Percentiles rank a stretch among this genome's conserved stretches.
Evolutionary conservation across 2,888 invertebrate genomes (phyloP).

Genomic region (Sphaerophoria rueppellii): DNA sequence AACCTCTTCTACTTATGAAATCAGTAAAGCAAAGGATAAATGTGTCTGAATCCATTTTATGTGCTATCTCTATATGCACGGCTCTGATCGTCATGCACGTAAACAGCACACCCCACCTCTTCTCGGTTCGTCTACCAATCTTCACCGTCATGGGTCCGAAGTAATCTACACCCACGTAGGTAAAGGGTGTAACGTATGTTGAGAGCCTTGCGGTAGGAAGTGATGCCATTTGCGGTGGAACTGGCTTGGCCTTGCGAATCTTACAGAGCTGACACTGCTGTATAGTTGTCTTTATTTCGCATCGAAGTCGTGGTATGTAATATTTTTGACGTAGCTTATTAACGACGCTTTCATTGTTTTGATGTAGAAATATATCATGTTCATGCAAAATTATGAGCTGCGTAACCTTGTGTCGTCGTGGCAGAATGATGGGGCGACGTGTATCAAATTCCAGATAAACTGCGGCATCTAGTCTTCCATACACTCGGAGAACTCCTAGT

Average conservation of each 20-base stretch:
- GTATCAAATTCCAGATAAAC: no score
- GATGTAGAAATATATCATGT: no score
- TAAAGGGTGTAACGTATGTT: slow-evolving; percentile 24
- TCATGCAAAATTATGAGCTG: no score
- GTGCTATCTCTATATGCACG: slow-evolving; percentile 33
- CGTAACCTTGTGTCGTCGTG: no score
- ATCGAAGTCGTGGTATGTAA: no score
- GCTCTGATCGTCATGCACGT: slow-evolving; percentile 54
- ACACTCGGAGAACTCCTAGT: slow-evolving; percentile 27
- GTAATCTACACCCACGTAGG: slow-evolving; percentile 56
- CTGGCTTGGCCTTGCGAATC: slow-evolving; percentile 22
- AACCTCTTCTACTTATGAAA: slow-evolving; percentile 58
- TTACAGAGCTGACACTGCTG: slow-evolving; percentile 16
- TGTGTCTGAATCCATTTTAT: slow-evolving; percentile 44
- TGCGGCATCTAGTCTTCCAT: slow-evolving; percentile 32
- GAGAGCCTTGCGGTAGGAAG: slow-evolving; percentile 26
- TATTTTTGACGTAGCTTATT: no score
- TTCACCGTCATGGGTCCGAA: slow-evolving; percentile 59
- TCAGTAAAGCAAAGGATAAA: slow-evolving; percentile 53
- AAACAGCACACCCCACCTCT: slow-evolving; percentile 49
- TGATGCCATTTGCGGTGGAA: slow-evolving; percentile 17
- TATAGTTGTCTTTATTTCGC: not conserved
- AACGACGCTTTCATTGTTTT: no score
- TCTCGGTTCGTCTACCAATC: slow-evolving; percentile 36
- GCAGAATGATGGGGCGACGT: no score